Evolutionary conservation across 2,113 vertebrate species (phyloP).

Genomic region (Struthidea cinerea): DNA sequence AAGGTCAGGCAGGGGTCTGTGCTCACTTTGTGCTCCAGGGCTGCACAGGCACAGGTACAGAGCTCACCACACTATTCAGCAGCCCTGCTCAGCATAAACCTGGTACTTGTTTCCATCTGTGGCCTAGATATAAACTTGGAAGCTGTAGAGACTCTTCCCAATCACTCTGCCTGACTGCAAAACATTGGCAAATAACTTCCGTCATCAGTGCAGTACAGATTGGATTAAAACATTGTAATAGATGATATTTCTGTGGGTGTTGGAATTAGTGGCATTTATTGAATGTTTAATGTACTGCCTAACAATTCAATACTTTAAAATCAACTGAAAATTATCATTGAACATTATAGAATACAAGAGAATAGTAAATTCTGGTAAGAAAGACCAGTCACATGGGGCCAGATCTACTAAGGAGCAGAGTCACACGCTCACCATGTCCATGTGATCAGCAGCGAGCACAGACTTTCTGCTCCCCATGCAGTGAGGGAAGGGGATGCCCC

Average conservation of each 20-base stretch:
- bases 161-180: conserved; percentile 60
- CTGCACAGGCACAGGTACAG: not conserved
- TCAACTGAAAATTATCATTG: not conserved
- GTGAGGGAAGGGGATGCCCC: not conserved
- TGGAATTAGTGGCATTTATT: not conserved
- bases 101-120: conserved; percentile 65
- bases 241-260: not conserved
- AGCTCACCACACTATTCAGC: not conserved
- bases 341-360: not conserved
- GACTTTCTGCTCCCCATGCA: not conserved
- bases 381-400: not conserved
- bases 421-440: not conserved
- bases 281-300: not conserved
- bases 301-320: not conserved
- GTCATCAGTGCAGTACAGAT: conserved; percentile 24
- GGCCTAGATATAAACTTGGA: conserved; percentile 56
- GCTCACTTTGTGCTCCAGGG: not conserved
- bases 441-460: not conserved
- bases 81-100: not conserved
- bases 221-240: conserved; percentile 55
- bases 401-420: not conserved
- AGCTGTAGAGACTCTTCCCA: conserved; percentile 47
- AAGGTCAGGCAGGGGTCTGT: not conserved
- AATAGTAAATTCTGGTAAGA: not conserved
- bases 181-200: conserved; percentile 58